A percentile compares a stretch with the other conserved stretches of the same genome.
These are phyloP conservation scores for Orbicella faveolata DNA, from an alignment of 64 coral and sea anemone species.

Conservation along the genomic window DNA sequence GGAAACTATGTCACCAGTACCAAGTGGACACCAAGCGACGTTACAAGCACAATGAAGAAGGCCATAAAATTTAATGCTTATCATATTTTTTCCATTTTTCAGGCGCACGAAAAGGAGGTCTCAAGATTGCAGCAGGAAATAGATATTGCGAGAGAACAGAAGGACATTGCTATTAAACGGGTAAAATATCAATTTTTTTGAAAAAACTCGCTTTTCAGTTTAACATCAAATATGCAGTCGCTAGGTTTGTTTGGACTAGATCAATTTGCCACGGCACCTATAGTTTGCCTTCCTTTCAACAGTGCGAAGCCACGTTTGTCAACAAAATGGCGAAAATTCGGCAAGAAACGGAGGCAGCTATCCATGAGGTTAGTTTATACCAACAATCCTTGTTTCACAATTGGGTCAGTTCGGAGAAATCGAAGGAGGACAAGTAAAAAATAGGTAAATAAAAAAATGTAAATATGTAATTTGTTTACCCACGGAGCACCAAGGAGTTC, in stretches of 20 bases:
- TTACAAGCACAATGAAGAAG: no score
- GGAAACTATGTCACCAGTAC: no score
- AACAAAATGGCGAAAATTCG: slow-evolving; percentile 92
- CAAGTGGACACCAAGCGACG: no score
- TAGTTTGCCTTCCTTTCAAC: not conserved
- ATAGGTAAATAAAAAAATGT: no score
- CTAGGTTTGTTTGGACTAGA: no score
- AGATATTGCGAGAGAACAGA: slow-evolving; percentile 53
- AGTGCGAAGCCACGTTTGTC: slow-evolving; percentile 92
- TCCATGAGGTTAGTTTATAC: slow-evolving; percentile 70
- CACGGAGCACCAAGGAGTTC: no score
- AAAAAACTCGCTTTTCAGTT: no score
- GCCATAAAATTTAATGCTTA: no score
- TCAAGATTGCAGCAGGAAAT: slow-evolving; percentile 53
- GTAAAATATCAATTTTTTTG: not conserved
- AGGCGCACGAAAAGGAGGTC: slow-evolving; percentile 53
- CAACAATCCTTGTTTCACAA: not conserved
- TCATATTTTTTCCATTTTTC: not conserved
- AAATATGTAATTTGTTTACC: no score
- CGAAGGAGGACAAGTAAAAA: no score
- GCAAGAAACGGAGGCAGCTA: slow-evolving; percentile 78
- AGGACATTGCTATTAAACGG: slow-evolving; percentile 58
- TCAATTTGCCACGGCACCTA: not conserved
- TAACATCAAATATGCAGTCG: no score
- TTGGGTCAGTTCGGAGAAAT: no score